phyloP scores from a whole-genome alignment of 2,113 vertebrate species.

The Pachypanchax playfairii region DNA sequence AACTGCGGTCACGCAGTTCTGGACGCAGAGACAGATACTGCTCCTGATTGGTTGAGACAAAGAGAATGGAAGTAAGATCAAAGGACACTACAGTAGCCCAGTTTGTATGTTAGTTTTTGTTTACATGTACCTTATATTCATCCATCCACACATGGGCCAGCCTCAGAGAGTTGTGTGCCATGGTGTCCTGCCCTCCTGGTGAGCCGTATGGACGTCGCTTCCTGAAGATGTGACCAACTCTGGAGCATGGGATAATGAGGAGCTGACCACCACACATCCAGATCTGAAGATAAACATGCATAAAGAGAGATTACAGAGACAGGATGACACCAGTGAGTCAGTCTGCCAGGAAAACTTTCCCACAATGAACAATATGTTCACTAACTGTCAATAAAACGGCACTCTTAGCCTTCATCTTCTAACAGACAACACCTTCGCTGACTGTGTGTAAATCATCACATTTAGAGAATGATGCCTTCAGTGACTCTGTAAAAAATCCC shows the following conservation, averaged over 20 bases:
- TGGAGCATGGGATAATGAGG: constrained; percentile 93
- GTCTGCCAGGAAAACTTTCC: too few species aligned
- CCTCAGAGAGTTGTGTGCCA: constrained; percentile 94
- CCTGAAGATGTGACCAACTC: constrained; percentile 97
- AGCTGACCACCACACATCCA: constrained; percentile 98
- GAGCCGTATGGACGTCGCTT: constrained; percentile 95
- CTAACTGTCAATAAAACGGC: too few species aligned
- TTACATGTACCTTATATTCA: constrained; percentile 87
- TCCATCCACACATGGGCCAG: constrained; percentile 97
- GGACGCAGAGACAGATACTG: constrained; percentile 94
- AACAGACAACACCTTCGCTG: too few species aligned
- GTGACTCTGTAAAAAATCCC: too few species aligned
- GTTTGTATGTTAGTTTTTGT: not conserved
- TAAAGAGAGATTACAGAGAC: too few species aligned
- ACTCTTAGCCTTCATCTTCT: too few species aligned
- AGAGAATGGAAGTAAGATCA: constrained; percentile 23
- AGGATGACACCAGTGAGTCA: too few species aligned
- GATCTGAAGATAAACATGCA: constrained; percentile 80
- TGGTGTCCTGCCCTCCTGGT: constrained; percentile 93
- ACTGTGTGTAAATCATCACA: too few species aligned
- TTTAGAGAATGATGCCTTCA: too few species aligned
- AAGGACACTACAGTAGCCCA: fast-evolving
- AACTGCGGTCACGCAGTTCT: constrained; percentile 85
- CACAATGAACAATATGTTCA: too few species aligned
- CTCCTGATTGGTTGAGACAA: constrained; percentile 78